Evolutionary conservation across 2,113 vertebrate species (phyloP), one percentile per base, ranked within the genome.

Genomic region (Tyto alba): DNA sequence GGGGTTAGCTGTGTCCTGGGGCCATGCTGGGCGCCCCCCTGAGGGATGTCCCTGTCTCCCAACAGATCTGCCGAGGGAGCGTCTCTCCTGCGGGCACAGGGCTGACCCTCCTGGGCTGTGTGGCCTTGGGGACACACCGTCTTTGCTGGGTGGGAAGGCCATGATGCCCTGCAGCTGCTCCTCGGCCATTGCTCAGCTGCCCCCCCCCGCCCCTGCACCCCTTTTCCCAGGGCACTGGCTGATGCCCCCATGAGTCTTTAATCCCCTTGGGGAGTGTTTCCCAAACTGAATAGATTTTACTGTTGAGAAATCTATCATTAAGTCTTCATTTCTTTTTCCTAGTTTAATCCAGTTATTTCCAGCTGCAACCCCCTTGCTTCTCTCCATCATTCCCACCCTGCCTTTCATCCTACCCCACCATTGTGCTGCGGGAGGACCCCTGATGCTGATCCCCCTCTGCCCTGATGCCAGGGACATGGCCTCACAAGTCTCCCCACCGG

Each of bases 251-350:
- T 0, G 3, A 43, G 22, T 64, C 68, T 53, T 89, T 80, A 41
- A 69, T 89, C 73, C 77, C 34, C 74, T 40, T 22, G n/a, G 43
- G 32, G 32, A 72, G 29, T 5, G 8, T 50, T 75, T 85, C 74
- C 84, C 38, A 87, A 92, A 72, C 20, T 3, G 19, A 67, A 34
- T 38, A 48, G 84, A 59, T 85, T 79, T 90, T 81, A 36, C 38
- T 5, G 3, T 48, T 64, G 82, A 45, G 62, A 82, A 91, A 76
- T 89, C 73, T 67, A 27, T 27, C 71, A 19, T 41, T 94, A 90
- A 91, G 53, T 40, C 62, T 89, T 68, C 64, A 76, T 91, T 95
- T 96, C 89, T 93, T 91, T 88, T 91, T 85, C 57, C 66, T 78
- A 14, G 15, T 82, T 89, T 89, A 94, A 91, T 89, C 87, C 22